A percentile compares a stretch with the other conserved stretches of the same genome.
Conservation (phyloP, 2,113 vertebrate species). For the Edolisoma coerulescens region DNA sequence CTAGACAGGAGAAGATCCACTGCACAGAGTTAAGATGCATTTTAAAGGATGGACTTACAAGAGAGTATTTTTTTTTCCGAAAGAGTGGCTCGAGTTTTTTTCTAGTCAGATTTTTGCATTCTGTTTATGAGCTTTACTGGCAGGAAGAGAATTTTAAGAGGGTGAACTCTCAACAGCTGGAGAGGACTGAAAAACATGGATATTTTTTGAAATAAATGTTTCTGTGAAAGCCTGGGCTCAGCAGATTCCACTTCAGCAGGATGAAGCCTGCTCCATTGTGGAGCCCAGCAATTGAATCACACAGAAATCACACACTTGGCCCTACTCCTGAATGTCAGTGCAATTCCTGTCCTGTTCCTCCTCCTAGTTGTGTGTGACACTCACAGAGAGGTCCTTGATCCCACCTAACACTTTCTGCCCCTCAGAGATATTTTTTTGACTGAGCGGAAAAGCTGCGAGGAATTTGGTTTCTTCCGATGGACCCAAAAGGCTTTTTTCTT, state of each 20-base stretch:
- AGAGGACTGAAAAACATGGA: neutral
- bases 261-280: neutral
- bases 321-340: neutral
- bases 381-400: neutral
- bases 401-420: neutral
- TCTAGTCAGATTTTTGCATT: neutral
- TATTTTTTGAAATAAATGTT: neutral
- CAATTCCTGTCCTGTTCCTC: neutral
- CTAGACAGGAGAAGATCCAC: neutral
- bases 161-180: neutral
- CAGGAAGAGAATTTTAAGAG: neutral
- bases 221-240: neutral
- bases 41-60: neutral
- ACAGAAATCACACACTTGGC: neutral
- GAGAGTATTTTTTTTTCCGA: neutral
- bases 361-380: neutral
- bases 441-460: neutral
- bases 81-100: fast-evolving
- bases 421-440: neutral
- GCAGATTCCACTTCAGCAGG: neutral
- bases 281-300: neutral
- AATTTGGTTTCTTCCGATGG: neutral
- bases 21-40: neutral
- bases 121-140: neutral
- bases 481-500: neutral